Conservation (phyloP, 1,140 invertebrate genomes). For the Rhyzopertha dominica region DNA sequence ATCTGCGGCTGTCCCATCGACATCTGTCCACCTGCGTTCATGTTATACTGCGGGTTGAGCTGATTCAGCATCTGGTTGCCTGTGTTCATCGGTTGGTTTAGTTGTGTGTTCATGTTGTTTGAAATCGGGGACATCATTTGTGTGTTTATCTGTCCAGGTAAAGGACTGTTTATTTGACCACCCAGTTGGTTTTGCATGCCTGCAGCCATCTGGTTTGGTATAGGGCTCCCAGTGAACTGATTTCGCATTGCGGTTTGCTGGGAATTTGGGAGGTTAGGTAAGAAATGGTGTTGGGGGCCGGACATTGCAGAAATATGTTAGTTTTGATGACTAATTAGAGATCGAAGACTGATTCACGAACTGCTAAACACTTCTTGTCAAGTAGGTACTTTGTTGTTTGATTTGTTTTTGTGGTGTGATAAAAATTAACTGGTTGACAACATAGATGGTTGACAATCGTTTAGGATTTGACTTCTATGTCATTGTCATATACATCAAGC, state of each 20-base stretch:
- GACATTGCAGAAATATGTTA: too few species aligned
- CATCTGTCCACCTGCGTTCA: constrained; percentile 26
- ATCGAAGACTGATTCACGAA: too few species aligned
- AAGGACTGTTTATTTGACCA: constrained; percentile 33
- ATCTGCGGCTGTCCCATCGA: constrained; percentile 22
- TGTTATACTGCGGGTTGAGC: constrained; percentile 37
- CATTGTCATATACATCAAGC: too few species aligned
- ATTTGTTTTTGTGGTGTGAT: too few species aligned
- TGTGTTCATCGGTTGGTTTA: constrained; percentile 32
- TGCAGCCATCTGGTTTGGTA: constrained; percentile 49
- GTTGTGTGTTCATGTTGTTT: constrained; percentile 47
- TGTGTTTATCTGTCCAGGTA: constrained; percentile 31
- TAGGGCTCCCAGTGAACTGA: constrained; percentile 51
- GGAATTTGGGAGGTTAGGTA: constrained; percentile 52
- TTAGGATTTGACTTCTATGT: too few species aligned
- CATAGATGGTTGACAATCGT: too few species aligned
- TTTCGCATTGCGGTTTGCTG: constrained; percentile 52
- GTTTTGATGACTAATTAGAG: too few species aligned
- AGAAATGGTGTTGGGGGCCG: constrained; percentile 55
- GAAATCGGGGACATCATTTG: constrained; percentile 48
- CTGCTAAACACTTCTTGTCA: too few species aligned
- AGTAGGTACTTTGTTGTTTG: too few species aligned
- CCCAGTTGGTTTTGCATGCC: constrained; percentile 47
- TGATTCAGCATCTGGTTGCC: constrained; percentile 33
- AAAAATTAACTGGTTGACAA: too few species aligned